Conservation (phyloP, 1,140 invertebrate genomes). For the Prorops nasuta region DNA sequence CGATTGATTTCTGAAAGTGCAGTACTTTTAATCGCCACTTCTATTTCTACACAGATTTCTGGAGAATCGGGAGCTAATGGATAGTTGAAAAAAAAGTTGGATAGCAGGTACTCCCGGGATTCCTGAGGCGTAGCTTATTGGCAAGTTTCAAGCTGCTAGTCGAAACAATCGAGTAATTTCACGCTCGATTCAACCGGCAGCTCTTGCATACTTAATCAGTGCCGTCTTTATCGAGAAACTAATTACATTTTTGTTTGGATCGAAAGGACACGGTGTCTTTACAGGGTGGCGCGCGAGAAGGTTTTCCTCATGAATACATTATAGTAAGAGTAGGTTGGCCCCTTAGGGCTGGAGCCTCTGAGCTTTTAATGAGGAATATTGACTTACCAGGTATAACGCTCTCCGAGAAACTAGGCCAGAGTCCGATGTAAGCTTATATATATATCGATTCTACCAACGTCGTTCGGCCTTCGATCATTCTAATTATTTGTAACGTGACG, state of each 20-base stretch:
- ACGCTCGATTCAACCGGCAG: slow-evolving; percentile 31
- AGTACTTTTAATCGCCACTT: too few relatives aligned
- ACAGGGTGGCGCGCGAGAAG: background rate
- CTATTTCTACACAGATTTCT: too few relatives aligned
- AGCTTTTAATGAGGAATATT: slow-evolving; percentile 5
- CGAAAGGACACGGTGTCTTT: slow-evolving; percentile 8
- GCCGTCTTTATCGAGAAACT: slow-evolving; percentile 27
- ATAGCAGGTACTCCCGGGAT: too few relatives aligned
- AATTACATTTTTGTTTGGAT: slow-evolving; percentile 40
- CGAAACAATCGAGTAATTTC: slow-evolving; percentile 38
- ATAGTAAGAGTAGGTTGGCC: slow-evolving; percentile 28
- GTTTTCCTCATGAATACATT: slow-evolving; percentile 43
- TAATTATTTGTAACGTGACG: too few relatives aligned
- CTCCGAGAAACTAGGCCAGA: background rate
- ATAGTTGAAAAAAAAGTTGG: too few relatives aligned
- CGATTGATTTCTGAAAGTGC: too few relatives aligned
- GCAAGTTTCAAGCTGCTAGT: slow-evolving; percentile 5
- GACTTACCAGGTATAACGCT: background rate
- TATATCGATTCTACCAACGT: too few relatives aligned
- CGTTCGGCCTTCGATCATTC: too few relatives aligned
- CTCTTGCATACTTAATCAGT: slow-evolving; percentile 32
- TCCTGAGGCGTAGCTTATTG: background rate
- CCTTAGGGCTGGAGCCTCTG: slow-evolving; percentile 3
- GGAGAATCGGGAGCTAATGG: too few relatives aligned
- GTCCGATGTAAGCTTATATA: too few relatives aligned